Conservation (phyloP, 2,888 invertebrate genomes). For the Uropetala carovei region DNA sequence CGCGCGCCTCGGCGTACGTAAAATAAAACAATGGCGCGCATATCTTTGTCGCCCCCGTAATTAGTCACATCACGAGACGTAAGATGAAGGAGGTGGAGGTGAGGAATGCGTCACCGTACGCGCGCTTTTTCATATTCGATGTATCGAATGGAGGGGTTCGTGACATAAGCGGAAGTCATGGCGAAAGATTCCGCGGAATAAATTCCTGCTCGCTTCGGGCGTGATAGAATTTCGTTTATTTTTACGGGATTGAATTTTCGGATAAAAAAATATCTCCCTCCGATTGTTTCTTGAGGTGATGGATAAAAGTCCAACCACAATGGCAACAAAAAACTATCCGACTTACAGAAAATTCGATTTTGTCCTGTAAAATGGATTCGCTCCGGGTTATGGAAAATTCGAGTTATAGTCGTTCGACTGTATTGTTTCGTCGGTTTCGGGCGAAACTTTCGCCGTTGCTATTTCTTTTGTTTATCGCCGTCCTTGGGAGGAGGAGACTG, state of each 20-base stretch:
- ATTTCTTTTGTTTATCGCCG: not conserved
- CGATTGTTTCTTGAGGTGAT: not conserved
- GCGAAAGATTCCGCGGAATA: not conserved
- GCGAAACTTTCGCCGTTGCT: not conserved
- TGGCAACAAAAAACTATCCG: too few species aligned
- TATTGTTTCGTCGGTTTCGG: not conserved
- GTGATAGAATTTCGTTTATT: not conserved
- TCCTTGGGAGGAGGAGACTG: too few species aligned
- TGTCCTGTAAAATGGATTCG: too few species aligned
- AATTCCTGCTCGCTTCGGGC: not conserved
- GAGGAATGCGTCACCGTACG: not conserved
- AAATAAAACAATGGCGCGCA: not conserved
- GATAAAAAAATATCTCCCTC: not conserved
- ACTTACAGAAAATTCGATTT: too few species aligned
- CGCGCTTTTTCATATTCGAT: not conserved
- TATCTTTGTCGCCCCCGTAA: not conserved
- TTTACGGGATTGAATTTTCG: not conserved
- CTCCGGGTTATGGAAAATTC: too few species aligned
- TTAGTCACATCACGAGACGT: constrained; percentile 1
- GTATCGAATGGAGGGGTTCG: not conserved
- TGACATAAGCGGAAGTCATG: constrained; percentile 13
- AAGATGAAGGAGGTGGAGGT: not conserved
- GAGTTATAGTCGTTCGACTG: too few species aligned
- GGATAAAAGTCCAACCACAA: not conserved
- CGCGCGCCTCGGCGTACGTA: not conserved